Evolutionary conservation across 2,888 invertebrate species (phyloP), one percentile per base, ranked within the genome.

Genomic region (Eretmocerus hayati): DNA sequence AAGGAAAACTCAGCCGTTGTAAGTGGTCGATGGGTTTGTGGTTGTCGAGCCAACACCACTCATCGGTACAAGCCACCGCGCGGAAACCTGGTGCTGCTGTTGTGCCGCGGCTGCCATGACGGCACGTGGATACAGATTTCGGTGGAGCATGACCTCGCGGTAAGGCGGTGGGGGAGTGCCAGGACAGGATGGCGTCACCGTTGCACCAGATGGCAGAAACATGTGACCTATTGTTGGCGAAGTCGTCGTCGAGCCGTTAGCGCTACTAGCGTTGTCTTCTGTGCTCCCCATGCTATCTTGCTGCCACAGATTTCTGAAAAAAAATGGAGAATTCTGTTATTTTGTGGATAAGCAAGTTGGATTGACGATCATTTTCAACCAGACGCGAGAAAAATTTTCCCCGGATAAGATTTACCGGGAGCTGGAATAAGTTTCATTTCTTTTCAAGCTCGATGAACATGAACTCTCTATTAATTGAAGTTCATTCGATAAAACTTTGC

Each of bases 121-220:
- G 4, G 47, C 50, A 0, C 52, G 32, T 1, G 60, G 58, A 31
- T 60, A 59, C 8, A 59, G 46, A 33, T 58, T 59, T 22, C 57
- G 49, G 30, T 63, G 61, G 3, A 62, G 48, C 56, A 70, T 62
- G 23, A 70, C 70, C 26, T 70, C 70, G 13, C 64, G 60, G 47
- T 70, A 70, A 2, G 69, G 63, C 1, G 70, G 70, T 2, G 70
- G 70, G 2, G 70, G 70, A 13, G 69, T 70, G 16, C 60, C 66
- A 1, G 67, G 66, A 47, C 66, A 65, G 13, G 60, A 55, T 6
- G 53, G 56, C 19, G 58, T 52, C 11, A 53, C 43, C 15, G 46
- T 5, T 8, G 8, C 13, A 30, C 30, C 30, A n/a, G n/a, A n/a
- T 13, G 33, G 33, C n/a, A 33, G n/a, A 16, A n/a, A 33, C n/a